Percentiles rank a stretch among this genome's conserved stretches.
Evolutionary conservation across 2,113 vertebrate genomes (phyloP).

Genomic region (Eolophus roseicapilla): DNA sequence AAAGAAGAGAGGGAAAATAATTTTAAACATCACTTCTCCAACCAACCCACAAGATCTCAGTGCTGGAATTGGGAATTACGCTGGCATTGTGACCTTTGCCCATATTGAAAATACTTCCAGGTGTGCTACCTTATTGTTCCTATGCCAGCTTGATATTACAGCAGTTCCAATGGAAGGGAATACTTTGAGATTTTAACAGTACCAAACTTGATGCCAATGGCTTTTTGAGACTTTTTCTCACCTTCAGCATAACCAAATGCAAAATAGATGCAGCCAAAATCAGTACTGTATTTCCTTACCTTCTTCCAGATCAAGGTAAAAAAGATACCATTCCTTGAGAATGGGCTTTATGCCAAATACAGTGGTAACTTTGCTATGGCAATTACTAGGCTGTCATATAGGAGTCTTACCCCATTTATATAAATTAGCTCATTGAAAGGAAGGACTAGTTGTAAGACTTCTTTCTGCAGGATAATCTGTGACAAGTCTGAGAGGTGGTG

Average conservation of each 20-base stretch:
- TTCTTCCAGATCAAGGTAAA: not conserved
- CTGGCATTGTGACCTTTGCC: not conserved
- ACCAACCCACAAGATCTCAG: not conserved
- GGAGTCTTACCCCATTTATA: not conserved
- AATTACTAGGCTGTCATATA: not conserved
- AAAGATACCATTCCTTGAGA: not conserved
- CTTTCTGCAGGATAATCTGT: not conserved
- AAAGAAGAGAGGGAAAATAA: not conserved
- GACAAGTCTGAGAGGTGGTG: not conserved
- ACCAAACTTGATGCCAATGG: not conserved
- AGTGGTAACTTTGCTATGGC: not conserved
- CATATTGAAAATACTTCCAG: not conserved
- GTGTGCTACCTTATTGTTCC: not conserved
- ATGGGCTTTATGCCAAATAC: not conserved
- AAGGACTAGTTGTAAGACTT: not conserved
- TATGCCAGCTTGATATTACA: not conserved
- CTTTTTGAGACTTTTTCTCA: not conserved
- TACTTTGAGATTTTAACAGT: not conserved
- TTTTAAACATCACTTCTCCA: not conserved
- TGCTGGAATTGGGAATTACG: not conserved
- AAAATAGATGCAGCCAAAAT: not conserved
- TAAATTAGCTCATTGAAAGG: not conserved
- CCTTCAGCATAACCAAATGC: not conserved
- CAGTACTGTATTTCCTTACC: not conserved
- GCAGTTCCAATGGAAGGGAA: not conserved